Evolutionary conservation across 2,797 vertebrate genomes (phyloP).

Genomic region (Aulostomus chinensis): DNA sequence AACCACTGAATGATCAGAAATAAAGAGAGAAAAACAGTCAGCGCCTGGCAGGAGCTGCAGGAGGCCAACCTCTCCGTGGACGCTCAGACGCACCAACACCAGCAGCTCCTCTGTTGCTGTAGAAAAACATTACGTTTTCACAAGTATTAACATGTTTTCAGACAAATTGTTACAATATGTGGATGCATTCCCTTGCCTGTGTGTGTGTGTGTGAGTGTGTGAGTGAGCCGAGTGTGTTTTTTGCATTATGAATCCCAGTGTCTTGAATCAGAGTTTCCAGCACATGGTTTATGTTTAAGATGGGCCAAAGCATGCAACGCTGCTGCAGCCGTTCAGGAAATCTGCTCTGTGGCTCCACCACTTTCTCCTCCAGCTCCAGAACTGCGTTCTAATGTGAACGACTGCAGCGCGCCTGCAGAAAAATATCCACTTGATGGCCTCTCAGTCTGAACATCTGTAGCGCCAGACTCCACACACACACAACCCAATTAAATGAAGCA

Average conservation of each 20-base stretch:
- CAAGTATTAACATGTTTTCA: neutral
- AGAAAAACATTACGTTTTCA: neutral
- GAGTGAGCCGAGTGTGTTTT: constrained; percentile 42
- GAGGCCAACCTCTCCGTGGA: no score
- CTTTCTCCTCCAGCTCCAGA: constrained; percentile 15
- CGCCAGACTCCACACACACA: no score
- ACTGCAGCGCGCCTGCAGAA: constrained; percentile 3
- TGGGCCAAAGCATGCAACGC: constrained; percentile 44
- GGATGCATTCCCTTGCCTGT: constrained; percentile 9
- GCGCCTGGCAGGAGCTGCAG: no score
- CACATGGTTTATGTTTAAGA: constrained; percentile 69
- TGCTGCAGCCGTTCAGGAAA: constrained; percentile 48
- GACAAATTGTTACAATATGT: neutral
- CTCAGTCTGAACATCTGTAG: no score
- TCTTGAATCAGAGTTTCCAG: constrained; percentile 74
- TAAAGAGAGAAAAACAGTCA: no score
- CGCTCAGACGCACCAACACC: no score
- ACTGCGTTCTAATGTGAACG: constrained; percentile 15
- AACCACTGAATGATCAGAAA: no score
- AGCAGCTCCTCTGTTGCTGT: constrained; percentile 1
- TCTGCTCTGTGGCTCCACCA: constrained; percentile 48
- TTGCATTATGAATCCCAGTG: constrained; percentile 50
- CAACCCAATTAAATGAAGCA: no score
- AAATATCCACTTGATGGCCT: neutral
- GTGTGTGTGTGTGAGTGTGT: neutral